Evolutionary conservation across 2,888 invertebrate genomes (phyloP), one percentile per base, ranked within the genome.

Genomic region (Agriopis marginaria): DNA sequence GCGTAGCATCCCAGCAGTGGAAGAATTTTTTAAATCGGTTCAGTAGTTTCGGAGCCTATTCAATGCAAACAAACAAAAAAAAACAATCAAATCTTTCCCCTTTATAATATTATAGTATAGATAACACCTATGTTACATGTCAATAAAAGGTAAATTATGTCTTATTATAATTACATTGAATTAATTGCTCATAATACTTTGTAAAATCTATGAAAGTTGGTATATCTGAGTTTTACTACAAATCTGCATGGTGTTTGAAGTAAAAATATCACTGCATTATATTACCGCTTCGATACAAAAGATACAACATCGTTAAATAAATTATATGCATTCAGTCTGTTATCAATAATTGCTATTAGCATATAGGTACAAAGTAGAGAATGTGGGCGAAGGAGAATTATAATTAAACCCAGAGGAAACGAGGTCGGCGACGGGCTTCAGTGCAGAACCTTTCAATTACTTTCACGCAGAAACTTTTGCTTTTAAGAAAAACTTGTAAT

Each of bases 381-480:
- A 67, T 67, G 53, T 63, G 58, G 56, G 47, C 53, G 47, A 54
- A 54, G 60, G 54, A 40, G 53, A 63, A 58, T 64, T 68, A 68
- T 68, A 64, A 63, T 60, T 64, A 66, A 66, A 54, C 51, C 44
- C 10, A 17, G 39, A 54, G 66, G 44, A 50, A 70, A 66, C 58
- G 63, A 66, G 66, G 63, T 62, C 66, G 58, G 17, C 49, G 60
- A 66, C 61, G 56, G 61, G 65, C 56, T 70, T 70, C 63, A 63
- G 39, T 49, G 56, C 50, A 50, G 62, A 62, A 63, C 59, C 68
- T 63, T 63, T 68, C 68, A 68, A 60, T 60, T 63, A 49, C 56
- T 49, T 56, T 58, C 39, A 42, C 53, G 39, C 47, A n/a, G 53
- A 56, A 49, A 45, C 54, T 44, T 23, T 1, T 12, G 14, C 32